phyloP scores from a whole-genome alignment of 2,888 invertebrate species.

The Kuschelorhynchus macadamiae region DNA sequence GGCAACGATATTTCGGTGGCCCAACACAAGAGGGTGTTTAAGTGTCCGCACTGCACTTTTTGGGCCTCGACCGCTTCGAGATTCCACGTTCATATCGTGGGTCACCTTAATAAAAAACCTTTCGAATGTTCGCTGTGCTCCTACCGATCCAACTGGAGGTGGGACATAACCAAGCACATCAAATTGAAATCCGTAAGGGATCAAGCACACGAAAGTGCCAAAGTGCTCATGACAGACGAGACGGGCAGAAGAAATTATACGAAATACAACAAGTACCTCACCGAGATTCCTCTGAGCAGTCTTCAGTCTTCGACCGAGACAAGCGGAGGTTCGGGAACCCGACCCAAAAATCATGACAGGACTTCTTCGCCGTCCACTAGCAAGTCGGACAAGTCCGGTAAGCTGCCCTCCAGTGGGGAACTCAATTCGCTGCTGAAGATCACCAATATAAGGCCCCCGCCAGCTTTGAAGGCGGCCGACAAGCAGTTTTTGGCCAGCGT shows the following conservation, averaged over 20 bases:
- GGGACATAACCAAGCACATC: constrained; percentile 97
- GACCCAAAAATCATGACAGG: constrained; percentile 62
- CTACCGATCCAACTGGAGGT: constrained; percentile 95
- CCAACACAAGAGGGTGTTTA: constrained; percentile 85
- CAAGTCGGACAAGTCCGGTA: constrained; percentile 51
- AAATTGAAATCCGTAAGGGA: constrained; percentile 90
- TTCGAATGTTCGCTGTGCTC: constrained; percentile 96
- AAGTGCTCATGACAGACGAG: constrained; percentile 92
- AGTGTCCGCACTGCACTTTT: constrained; percentile 93
- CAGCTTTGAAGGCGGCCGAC: constrained; percentile 76
- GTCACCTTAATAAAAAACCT: constrained; percentile 92
- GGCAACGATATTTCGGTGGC: constrained; percentile 74
- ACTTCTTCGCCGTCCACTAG: constrained; percentile 57
- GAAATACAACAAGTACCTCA: constrained; percentile 92
- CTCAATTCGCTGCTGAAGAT: constrained; percentile 60
- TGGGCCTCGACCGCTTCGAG: constrained; percentile 94
- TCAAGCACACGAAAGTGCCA: constrained; percentile 83
- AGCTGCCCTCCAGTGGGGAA: constrained; percentile 58
- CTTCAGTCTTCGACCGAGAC: constrained; percentile 64
- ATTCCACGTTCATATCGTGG: constrained; percentile 94
- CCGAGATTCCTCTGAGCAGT: constrained; percentile 70
- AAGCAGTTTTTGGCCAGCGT: constrained; percentile 67
- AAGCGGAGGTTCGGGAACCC: constrained; percentile 66
- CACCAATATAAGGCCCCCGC: constrained; percentile 65
- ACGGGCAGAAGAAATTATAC: constrained; percentile 92